Base-by-base conservation (phyloP, 2,888 invertebrate genomes). In the Cryptosula pallasiana region DNA sequence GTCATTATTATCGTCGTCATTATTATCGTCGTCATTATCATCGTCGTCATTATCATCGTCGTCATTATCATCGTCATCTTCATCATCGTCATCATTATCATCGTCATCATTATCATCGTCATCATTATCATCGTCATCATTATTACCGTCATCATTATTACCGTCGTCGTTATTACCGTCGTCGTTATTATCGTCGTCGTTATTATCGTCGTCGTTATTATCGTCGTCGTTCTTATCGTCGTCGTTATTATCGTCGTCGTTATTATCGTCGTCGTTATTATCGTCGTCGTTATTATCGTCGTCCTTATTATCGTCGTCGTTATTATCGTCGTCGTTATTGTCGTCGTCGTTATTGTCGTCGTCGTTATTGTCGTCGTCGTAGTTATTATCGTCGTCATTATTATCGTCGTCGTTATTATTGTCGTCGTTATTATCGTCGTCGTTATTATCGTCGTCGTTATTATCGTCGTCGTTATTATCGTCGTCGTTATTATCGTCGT, bases 31-130 rank as follows among this genome's bases (percentile, higher is more conserved):
- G 69, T 71, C 69, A 69, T 71, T 23, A 27, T 71, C 69, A 69
- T 71, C 69, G 69, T 71, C 69, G 27, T 71, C 69, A 27, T 58
- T 23, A 35, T 70, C 71, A 27, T 71, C 69, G 27, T 71, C 69
- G 69, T 58, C 69, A 35, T 71, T 23, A 27, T 58, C 69, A 35
- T 71, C 69, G 69, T 58, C 69, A 35, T 71, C 69, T 23, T 58
- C 69, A 35, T 71, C 69, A 27, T 71, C 69, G 27, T 57, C 69
- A 27, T 71, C 69, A 35, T 71, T 23, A 27, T 71, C 69, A 35
- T 71, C 69, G 69, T 71, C 69, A 35, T 71, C 69, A 27, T 71
- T 23, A 35, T 71, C 54, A n/a, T 69, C 69, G 69, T 71, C 69
- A 35, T 71, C 69, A 27, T 58, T 23, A 35, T 71, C 69, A 27